Evolutionary conservation across 2,113 vertebrate species (phyloP), one percentile per base, ranked within the genome.

Genomic region (Monarcha castaneiventris): DNA sequence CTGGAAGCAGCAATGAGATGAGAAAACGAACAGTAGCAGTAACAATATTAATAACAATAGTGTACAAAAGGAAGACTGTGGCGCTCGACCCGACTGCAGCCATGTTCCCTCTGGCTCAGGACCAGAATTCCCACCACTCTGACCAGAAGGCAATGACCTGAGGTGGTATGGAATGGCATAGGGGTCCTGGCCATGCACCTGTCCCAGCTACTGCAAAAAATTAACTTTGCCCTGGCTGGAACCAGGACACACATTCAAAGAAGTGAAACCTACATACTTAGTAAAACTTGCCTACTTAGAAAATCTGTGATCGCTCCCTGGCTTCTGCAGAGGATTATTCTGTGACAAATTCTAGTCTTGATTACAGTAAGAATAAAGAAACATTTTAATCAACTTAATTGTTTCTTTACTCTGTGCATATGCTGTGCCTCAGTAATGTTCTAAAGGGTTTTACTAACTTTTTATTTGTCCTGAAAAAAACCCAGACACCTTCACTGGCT

Each of bases 21-120:
- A 59, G 46, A 44, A 37, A 68, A 77, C 1, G 7, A 68, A 10
- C 37, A 27, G 37, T 29, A 22, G 14, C 35, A 51, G 52, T 43
- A 35, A 21, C 54, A 43, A 27, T 5, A 19, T 17, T 61, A 52
- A 27, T 29, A 37, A 44, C 14, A 37, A 4, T 35, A 44, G 14
- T 32, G 32, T 12, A 3, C 21, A 59, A 21, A 77, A 52, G 37
- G 9, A 27, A 23, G 37, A 37, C 9, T 33, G 44, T 0, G 0
- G 62, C 43, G 44, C 22, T 68, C 3, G 16, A 9, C 35, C 16
- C 4, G 30, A 41, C 16, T 0, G 1, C 51, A 59, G 26, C 61
- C 23, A 1, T 41, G 61, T 27, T 86, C 37, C 37, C 32, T 35
- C 32, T 51, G 52, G 44, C 37, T 67, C 37, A 51, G 83, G 35